Evolutionary conservation across 2,888 invertebrate species (phyloP), one percentile per base, ranked within the genome.

Genomic region (Prosopocoilus inquinatus): DNA sequence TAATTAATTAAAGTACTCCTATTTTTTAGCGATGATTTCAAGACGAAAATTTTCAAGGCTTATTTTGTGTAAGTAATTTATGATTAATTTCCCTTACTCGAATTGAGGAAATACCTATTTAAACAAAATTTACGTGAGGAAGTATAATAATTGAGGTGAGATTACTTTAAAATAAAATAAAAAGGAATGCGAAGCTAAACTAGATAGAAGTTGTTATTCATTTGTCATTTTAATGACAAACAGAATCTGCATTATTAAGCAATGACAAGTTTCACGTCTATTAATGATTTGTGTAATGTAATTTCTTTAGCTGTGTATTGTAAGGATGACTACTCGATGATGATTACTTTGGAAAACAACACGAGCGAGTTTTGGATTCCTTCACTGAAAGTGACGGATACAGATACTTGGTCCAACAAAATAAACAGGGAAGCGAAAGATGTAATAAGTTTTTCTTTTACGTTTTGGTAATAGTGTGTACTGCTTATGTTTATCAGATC

Each of bases 341-440:
- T 75, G 67, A 56, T 75, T 64, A 65, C 64, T 2, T 55, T 69
- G 9, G 72, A 73, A 41, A 52, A 55, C 11, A 59, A 58, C 9
- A 61, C 60, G 5, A 64, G 64, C 34, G 73, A 74, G 47, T 72
- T 69, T 53, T 73, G 72, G 71, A 60, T 75, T 50, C 74, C 75
- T 8, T 65, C 65, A 3, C 58, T 66, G 3, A 72, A 67, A 64
- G 64, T 67, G 9, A 13, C 57, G 12, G 35, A 59, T 3, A 67
- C 64, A 9, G 56, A 55, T 3, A 64, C 67, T 8, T 73, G 73
- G 70, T 50, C 63, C 3, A 62, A 58, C 20, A 57, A 67, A 16
- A 55, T 68, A 12, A 20, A 47, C 3, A 70, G 67, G 46, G 73
- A 74, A 57, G 60, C 70, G 9, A 59, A 64, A 43, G 74, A 75